Conservation (phyloP, 1,140 invertebrate species). For the Bombus balteatus region DNA sequence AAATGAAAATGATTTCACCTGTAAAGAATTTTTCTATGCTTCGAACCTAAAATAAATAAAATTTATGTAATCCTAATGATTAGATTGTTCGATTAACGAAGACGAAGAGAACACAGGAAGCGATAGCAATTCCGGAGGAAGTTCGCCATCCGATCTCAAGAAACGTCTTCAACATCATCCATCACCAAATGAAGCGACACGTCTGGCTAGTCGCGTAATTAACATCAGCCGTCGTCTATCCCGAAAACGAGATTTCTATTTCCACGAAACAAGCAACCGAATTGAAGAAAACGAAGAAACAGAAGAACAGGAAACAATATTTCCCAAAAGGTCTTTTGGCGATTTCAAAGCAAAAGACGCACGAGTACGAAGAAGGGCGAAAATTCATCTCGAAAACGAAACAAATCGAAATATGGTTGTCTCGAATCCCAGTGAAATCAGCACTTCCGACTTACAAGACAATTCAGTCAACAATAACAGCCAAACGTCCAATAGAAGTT, state of each 20-base stretch:
- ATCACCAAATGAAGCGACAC: conserved; percentile 43
- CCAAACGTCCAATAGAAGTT: not conserved
- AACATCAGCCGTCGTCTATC: conserved; percentile 48
- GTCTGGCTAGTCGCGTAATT: conserved; percentile 44
- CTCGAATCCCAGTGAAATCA: not conserved
- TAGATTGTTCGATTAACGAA: conserved; percentile 32
- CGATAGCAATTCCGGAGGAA: conserved; percentile 44
- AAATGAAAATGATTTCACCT: not conserved
- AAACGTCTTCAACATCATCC: conserved; percentile 62
- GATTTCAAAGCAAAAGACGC: conserved; percentile 33
- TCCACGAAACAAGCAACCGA: conserved; percentile 46
- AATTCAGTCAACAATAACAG: not conserved
- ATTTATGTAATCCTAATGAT: not conserved
- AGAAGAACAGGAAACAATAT: not conserved
- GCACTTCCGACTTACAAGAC: not conserved
- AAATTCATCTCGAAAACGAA: conserved; percentile 27
- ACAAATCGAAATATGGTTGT: conserved; percentile 22
- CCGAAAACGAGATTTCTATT: conserved; percentile 57
- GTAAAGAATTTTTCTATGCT: not conserved
- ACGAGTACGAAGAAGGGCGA: conserved; percentile 57
- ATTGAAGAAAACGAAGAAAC: conserved; percentile 70
- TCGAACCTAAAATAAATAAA: conserved; percentile 31
- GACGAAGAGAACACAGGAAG: conserved; percentile 3
- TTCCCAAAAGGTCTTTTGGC: not conserved
- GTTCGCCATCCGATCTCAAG: conserved; percentile 64